Evolutionary conservation across 2,888 invertebrate genomes (phyloP).

Genomic region (Hartigia nigra): DNA sequence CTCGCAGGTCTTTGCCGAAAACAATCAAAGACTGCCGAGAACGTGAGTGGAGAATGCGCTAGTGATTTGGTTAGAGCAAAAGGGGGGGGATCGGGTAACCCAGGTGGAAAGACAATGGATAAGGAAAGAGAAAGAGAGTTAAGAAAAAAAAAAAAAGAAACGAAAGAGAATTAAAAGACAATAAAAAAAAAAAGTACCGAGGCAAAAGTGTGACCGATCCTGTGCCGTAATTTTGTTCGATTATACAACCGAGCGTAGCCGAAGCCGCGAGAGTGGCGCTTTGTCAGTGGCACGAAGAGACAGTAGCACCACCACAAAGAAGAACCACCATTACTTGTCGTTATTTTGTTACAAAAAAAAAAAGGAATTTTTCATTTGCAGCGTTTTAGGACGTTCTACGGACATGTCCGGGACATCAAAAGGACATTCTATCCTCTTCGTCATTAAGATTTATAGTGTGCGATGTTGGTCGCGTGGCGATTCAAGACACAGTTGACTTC

Average conservation of each 20-base stretch:
- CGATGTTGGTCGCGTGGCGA: background rate
- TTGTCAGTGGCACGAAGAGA: background rate
- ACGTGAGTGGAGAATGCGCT: background rate
- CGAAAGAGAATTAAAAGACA: background rate
- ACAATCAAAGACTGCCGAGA: background rate
- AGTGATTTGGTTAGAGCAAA: background rate
- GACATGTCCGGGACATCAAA: background rate
- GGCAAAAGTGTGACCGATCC: conserved; percentile 24
- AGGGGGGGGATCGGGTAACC: background rate
- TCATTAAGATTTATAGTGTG: background rate
- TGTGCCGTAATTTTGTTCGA: conserved; percentile 17
- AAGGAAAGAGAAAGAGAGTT: background rate
- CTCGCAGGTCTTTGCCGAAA: background rate
- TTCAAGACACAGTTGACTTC: background rate
- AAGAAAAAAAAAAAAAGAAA: too few relatives aligned
- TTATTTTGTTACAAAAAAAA: background rate
- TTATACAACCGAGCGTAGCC: conserved; percentile 3
- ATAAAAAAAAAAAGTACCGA: conserved; percentile 1
- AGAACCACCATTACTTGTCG: background rate
- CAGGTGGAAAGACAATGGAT: background rate
- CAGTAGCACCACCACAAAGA: background rate
- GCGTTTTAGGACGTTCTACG: background rate
- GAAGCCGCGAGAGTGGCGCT: conserved; percentile 1
- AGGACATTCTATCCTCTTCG: background rate
- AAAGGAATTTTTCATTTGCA: background rate